Evolutionary conservation across 2,888 invertebrate genomes (phyloP).

Genomic region (Meta bourneti): DNA sequence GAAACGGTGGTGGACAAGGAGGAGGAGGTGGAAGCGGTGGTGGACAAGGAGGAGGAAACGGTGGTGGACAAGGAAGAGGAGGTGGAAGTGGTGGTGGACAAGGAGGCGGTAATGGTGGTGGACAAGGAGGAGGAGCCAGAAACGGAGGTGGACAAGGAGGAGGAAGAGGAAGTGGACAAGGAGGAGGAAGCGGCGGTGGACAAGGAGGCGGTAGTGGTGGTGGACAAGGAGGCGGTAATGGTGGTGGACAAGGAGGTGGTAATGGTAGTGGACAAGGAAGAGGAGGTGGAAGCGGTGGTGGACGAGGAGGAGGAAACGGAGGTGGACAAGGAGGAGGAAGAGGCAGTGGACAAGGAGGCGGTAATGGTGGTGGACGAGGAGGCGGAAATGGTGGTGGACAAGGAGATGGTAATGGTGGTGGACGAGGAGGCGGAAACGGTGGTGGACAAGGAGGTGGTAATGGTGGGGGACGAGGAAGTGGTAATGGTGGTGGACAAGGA

Average conservation of each 20-base stretch:
- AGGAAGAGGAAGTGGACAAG: too few species aligned
- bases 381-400: not conserved
- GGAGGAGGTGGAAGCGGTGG: constrained; percentile 18
- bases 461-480: not conserved
- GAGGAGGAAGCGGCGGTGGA: too few species aligned
- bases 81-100: constrained; percentile 13
- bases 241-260: not conserved
- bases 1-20: not conserved
- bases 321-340: not conserved
- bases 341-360: not conserved
- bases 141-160: constrained; percentile 27
- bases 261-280: not conserved
- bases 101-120: constrained; percentile 21
- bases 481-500: not conserved
- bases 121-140: constrained; percentile 28
- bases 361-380: too few species aligned
- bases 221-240: constrained; percentile 1
- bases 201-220: constrained; percentile 14
- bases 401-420: constrained; percentile 26
- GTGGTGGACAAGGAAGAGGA: not conserved
- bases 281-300: constrained; percentile 6
- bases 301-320: not conserved
- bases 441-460: not conserved
- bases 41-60: constrained; percentile 25
- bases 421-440: not conserved